Base-by-base conservation (phyloP, 2,113 vertebrate species). In the Lanius collurio region DNA sequence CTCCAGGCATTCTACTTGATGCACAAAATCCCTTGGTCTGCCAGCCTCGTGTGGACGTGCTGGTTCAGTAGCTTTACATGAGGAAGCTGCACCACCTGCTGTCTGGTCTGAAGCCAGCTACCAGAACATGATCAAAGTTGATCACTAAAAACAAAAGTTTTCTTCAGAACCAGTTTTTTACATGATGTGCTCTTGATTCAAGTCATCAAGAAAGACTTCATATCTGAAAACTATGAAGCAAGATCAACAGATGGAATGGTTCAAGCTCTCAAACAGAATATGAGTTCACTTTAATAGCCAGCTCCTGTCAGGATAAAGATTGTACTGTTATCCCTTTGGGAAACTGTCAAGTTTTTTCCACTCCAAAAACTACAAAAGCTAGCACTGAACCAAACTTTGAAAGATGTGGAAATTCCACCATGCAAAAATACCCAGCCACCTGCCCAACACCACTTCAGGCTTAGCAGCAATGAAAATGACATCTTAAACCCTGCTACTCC, bases 71-170 rank as follows among this genome's bases (percentile, higher is more conserved):
- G 23, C 67, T 70, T 16, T 30, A 15, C 2, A 4, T 35, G 81
- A 90, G 67, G 64, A 63, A 81, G 83, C 24, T 94, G 97, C 95
- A 97, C 98, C 97, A 97, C 93, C 98, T 98, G 96, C 97, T 96
- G 97, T 83, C 94, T 88, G 78, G 28, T 90, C 9, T 5, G 10
- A 19, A 63, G 60, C 73, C 78, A 85, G 50, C 63, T 23, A 82
- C 17, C 64, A 74, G 42, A 80, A 88, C 53, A 8, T 41, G 39
- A 77, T 55, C 65, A 50, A 90, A 80, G 35, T 67, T 7, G 9
- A 65, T 55, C 6, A 50, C 33, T 52, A 82, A 47, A 31, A 75
- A 41, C 31, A 30, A 26, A 76, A 94, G n/a, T 53, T 73, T 69
- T 64, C 50, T 70, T 68, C 31, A 64, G 47, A 93, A 94, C 7